phyloP scores from a whole-genome alignment of 2,113 vertebrate species.

The Neodon shergylaensis region DNA sequence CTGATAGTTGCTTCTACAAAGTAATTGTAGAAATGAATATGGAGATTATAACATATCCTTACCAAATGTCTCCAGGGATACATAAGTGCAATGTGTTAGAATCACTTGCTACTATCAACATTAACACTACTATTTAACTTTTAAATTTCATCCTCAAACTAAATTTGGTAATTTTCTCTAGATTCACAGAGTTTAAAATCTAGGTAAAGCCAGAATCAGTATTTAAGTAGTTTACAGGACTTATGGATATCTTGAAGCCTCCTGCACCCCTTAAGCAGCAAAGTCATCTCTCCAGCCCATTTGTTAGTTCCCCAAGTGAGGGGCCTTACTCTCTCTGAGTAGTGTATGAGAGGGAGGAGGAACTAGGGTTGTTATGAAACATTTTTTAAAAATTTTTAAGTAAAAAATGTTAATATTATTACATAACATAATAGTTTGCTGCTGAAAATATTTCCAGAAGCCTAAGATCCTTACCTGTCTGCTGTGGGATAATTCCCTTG shows the following conservation, averaged over 20 bases:
- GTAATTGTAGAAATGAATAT: neutral
- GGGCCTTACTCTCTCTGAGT: no score
- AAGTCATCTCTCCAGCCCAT: no score
- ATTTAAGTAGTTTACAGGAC: constrained; percentile 85
- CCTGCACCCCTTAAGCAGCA: neutral
- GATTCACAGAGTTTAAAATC: neutral
- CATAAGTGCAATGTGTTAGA: neutral
- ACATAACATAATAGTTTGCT: neutral
- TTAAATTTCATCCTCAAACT: constrained; percentile 18
- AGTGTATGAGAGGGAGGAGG: no score
- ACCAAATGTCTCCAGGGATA: neutral
- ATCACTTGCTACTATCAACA: neutral
- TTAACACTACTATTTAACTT: neutral
- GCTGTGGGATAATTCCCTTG: no score
- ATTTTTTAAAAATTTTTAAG: no score
- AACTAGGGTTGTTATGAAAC: no score
- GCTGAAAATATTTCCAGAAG: neutral
- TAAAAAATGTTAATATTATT: neutral
- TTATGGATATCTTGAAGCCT: constrained; percentile 86
- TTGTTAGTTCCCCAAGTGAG: no score
- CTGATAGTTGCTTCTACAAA: neutral
- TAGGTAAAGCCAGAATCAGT: constrained; percentile 79
- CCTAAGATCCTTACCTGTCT: no score
- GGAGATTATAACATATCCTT: neutral
- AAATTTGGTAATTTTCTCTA: neutral